Percentiles rank a stretch among this genome's conserved stretches.
phyloP scores from a whole-genome alignment of 2,797 vertebrate genomes.

The Hirundo rustica region DNA sequence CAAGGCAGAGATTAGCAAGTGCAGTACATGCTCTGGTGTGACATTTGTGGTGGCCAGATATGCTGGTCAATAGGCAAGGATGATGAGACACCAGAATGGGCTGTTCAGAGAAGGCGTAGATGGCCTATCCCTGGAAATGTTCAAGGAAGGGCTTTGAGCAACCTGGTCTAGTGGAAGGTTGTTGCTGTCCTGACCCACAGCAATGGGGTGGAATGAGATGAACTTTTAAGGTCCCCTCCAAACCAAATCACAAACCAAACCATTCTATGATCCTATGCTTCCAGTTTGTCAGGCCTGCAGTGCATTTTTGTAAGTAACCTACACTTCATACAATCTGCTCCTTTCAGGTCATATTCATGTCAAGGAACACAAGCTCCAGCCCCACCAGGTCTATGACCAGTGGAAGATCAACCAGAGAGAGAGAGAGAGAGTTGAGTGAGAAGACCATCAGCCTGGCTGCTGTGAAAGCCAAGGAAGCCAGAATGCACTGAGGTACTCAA shows the following conservation, averaged over 20 bases:
- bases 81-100: background rate
- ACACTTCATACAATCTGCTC: background rate
- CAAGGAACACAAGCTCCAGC: background rate
- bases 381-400: background rate
- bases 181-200: fast-evolving
- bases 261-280: background rate
- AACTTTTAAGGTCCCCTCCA: background rate
- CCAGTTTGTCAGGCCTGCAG: background rate
- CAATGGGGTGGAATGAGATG: background rate
- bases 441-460: background rate
- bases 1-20: background rate
- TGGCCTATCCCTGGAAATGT: background rate
- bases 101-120: background rate
- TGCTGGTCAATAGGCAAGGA: background rate
- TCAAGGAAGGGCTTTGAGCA: background rate
- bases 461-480: background rate
- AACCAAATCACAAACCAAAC: too few relatives aligned
- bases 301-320: background rate
- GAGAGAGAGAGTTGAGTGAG: background rate
- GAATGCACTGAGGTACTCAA: background rate
- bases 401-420: background rate
- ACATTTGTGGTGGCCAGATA: background rate
- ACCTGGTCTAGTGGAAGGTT: background rate
- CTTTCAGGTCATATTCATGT: background rate
- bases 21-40: background rate